A percentile compares a stretch with the other conserved stretches of the same genome.
These are phyloP conservation scores for Timema cristinae DNA, from an alignment of 2,888 invertebrate genomes.

Conservation along the genomic window DNA sequence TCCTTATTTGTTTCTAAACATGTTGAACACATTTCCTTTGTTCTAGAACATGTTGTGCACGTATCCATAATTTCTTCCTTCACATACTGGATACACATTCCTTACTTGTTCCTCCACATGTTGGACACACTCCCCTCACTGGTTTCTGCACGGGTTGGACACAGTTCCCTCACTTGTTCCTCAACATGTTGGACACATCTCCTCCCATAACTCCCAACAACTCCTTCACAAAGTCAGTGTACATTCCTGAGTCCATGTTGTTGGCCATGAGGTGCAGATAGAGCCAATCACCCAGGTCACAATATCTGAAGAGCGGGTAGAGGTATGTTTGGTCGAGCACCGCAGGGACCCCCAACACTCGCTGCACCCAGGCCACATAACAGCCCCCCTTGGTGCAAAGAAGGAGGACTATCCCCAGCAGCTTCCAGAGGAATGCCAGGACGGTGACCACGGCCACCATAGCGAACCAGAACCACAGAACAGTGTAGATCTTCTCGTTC, in stretches of 20 bases:
- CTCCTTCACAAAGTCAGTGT: slow-evolving; percentile 49
- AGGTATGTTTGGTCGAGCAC: neutral
- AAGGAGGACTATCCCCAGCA: slow-evolving; percentile 14
- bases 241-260: slow-evolving; percentile 58
- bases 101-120: too few species aligned
- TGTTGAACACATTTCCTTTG: too few species aligned
- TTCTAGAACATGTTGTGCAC: too few species aligned
- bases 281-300: slow-evolving; percentile 42
- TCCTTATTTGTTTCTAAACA: too few species aligned
- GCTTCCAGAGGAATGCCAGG: slow-evolving; percentile 24
- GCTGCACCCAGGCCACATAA: slow-evolving; percentile 27
- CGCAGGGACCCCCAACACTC: slow-evolving; percentile 7
- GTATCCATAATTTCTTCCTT: too few species aligned
- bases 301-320: slow-evolving; percentile 15
- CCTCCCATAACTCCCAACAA: slow-evolving; percentile 16
- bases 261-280: slow-evolving; percentile 42
- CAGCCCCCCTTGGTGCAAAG: slow-evolving; percentile 50
- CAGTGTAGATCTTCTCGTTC: slow-evolving; percentile 46
- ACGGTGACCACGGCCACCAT: slow-evolving; percentile 17
- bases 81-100: too few species aligned
- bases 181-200: too few species aligned
- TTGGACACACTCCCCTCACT: too few species aligned
- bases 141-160: too few species aligned
- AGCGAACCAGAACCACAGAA: slow-evolving; percentile 43
- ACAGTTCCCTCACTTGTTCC: too few species aligned